phyloP scores from a whole-genome alignment of 2,797 vertebrate genomes.

The Periophthalmus magnuspinnatus region DNA sequence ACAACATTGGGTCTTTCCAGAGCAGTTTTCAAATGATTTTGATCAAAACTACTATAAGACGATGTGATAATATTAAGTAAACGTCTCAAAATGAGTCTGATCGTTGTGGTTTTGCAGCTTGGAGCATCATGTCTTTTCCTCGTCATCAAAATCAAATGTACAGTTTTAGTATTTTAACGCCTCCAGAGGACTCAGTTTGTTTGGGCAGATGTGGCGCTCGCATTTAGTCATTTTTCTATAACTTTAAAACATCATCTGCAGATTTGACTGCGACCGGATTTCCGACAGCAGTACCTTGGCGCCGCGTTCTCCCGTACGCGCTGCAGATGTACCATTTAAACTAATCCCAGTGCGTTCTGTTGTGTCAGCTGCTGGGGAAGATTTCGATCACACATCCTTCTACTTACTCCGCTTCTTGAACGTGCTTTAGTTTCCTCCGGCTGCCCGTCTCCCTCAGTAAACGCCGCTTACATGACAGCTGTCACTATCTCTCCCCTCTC shows the following conservation, averaged over 20 bases:
- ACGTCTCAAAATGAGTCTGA: too few species aligned
- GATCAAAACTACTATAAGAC: too few species aligned
- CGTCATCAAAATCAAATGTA: not conserved
- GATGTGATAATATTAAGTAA: too few species aligned
- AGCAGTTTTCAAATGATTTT: too few species aligned
- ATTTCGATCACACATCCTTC: slow-evolving; percentile 35
- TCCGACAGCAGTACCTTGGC: slow-evolving; percentile 11
- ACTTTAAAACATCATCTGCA: not conserved
- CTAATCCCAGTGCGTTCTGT: slow-evolving; percentile 24
- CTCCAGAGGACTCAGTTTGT: too few species aligned
- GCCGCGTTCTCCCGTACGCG: not conserved
- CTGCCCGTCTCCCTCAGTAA: slow-evolving; percentile 45
- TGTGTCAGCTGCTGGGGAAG: slow-evolving; percentile 25
- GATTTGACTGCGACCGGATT: slow-evolving; percentile 31
- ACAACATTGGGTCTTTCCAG: too few species aligned
- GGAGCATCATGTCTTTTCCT: not conserved
- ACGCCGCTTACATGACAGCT: slow-evolving; percentile 68
- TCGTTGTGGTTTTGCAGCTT: not conserved
- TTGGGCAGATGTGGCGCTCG: not conserved
- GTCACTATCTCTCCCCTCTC: slow-evolving; percentile 62
- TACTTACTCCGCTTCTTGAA: slow-evolving; percentile 33
- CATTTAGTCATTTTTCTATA: slow-evolving; percentile 1
- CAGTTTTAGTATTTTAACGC: not conserved
- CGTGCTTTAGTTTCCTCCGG: slow-evolving; percentile 34
- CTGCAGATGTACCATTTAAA: slow-evolving; percentile 24